Base-by-base conservation (phyloP, 1,140 invertebrate species). In the Pogonognathellus flavescens region DNA sequence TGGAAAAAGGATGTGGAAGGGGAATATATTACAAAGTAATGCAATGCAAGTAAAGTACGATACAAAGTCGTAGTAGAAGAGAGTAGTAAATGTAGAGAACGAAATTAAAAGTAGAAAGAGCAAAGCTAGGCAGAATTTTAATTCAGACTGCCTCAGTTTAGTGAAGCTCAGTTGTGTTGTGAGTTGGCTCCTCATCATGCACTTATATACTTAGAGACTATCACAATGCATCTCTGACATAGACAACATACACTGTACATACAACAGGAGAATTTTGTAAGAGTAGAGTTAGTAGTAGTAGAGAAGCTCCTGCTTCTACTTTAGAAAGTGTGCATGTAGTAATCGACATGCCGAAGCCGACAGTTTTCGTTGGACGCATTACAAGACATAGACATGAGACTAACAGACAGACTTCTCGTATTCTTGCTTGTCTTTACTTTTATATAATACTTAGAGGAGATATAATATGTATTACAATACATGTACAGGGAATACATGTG, bases 41-140 rank as follows among this genome's bases (percentile, higher is more conserved):
- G 41, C 22, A 50, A 50, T 76, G 70, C n/a, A 76, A 49, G 70
- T 50, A 76, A 76, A 76, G 70, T 50, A 76, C 11, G 11, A 57
- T 57, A 57, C 41, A 16, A 76, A 76, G 70, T 76, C 16, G 2
- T 76, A 72, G 9, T 41, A 31, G 22, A 11, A 18, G 70, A 49
- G 41, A 16, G n/a, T 50, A 76, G 62, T 76, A 31, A 76, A 76
- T 76, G 70, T 50, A 76, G 70, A 76, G 70, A 76, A 50, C 50
- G 80, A 81, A 81, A 81, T 55, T 52, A 31, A 31, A 80, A 85
- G 70, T 76, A 85, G 66, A 85, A 85, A 85, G 57, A 76, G 84
- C 84, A 85, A 41, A 85, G 84, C 50, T 49, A 80, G 70, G 84
- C 84, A 85, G 72, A 85, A 85, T 85, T 85, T 85, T 85, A 85